Evolutionary conservation across 2,113 vertebrate genomes (phyloP), one percentile per base, ranked within the genome.

Genomic region (Caranx ignobilis): DNA sequence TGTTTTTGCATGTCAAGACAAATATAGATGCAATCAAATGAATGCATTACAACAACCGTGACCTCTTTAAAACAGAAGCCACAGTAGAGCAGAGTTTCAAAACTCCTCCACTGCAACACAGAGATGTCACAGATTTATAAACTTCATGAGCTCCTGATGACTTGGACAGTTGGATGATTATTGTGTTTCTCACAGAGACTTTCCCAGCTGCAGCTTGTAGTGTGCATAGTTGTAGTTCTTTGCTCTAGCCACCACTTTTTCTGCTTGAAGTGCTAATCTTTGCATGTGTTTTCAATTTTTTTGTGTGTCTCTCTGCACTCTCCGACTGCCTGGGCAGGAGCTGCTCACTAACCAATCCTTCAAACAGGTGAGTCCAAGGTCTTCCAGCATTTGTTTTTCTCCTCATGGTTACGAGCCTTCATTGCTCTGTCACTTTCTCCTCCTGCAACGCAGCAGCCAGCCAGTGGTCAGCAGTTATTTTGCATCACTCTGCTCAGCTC

Each of bases 271-370:
- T 89, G 78, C 90, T 95, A 91, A 94, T 90, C 89, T 93, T 91
- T 87, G 83, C 96, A 91, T 93, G 94, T 96, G 93, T 97, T 96
- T 87, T 95, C 95, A 93, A 96, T 96, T 95, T 94, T 95, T 94
- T 95, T 95, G 94, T 96, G 90, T 88, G 57, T 92, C 76, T 92
- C 92, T 62, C 95, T 95, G 93, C 92, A 64, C 83, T 86, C 95
- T 95, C 91, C 45, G 91, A 91, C 91, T 96, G 91, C 89, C 96
- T 95, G 93, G 91, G 90, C 96, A 99, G 97, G 97, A 99, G 92
- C 96, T 97, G 95, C 94, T 99, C 95, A 97, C 96, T 97, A 98
- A 98, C 94, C 94, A 96, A 92, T 95, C 95, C 94, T 96, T 94
- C 92, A 97, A 96, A 92, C 96, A 97, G 97, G 97, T 98, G 93